These are phyloP conservation scores for Phymanthus crucifer DNA, from an alignment of 92 coral and sea anemone genomes.

Conservation along the genomic window DNA sequence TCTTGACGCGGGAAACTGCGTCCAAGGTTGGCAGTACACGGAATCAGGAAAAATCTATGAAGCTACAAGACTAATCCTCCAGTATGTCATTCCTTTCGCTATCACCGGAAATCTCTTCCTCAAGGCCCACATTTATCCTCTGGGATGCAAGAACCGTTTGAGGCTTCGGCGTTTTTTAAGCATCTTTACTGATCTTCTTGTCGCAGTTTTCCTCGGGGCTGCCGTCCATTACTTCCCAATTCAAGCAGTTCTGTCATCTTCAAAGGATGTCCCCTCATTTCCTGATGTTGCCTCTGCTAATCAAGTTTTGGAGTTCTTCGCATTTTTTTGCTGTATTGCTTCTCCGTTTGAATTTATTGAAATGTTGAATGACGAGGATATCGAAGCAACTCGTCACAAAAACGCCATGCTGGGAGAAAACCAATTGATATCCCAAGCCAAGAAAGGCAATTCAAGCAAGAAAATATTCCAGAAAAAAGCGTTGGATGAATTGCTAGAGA, in stretches of 20 bases:
- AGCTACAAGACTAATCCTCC: constrained; percentile 13
- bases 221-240: constrained; percentile 19
- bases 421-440: background rate
- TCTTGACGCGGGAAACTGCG: constrained; percentile 1
- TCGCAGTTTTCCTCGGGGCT: constrained; percentile 12
- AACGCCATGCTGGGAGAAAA: background rate
- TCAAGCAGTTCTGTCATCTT: background rate
- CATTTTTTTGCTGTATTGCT: constrained; percentile 29
- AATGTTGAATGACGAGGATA: constrained; percentile 15
- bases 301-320: constrained; percentile 16
- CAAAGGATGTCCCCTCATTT: background rate
- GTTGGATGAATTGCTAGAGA: background rate
- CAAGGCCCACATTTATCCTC: constrained; percentile 24
- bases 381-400: background rate
- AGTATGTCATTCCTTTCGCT: constrained; percentile 28
- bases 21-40: constrained; percentile 15
- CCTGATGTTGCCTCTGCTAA: constrained; percentile 8
- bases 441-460: background rate
- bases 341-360: constrained; percentile 34
- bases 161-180: background rate
- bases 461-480: background rate
- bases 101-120: constrained; percentile 6
- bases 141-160: background rate
- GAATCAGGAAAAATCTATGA: constrained; percentile 30
- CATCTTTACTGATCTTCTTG: background rate